Evolutionary conservation across 2,888 invertebrate genomes (phyloP), one percentile per base, ranked within the genome.

Genomic region (Frankliniella intonsa): DNA sequence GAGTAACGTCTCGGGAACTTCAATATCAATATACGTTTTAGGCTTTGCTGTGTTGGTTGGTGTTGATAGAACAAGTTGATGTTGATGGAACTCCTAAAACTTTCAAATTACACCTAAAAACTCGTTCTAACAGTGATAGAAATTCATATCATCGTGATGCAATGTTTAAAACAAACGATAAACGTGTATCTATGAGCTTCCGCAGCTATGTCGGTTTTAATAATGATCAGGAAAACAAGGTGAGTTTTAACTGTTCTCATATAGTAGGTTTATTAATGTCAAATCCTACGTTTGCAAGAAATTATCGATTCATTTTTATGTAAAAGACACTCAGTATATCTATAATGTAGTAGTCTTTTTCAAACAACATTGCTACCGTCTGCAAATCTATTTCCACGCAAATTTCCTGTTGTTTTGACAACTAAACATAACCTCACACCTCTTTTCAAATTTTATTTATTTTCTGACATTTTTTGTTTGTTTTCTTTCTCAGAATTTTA

Each of bases 121-220:
- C n/a, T 38, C 5, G 38, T 38, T 38, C 38, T 38, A 38, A 38
- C 38, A 38, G 38, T 38, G 38, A 38, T 38, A 38, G 38, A 38
- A 38, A 38, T 38, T 38, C 38, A 38, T 38, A 38, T 5, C 38
- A 38, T 62, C 69, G 69, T 76, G 25, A 76, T 76, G 69, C 69
- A 11, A 76, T 76, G 69, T 76, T 76, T 76, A 76, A 76, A 22
- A 9, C 69, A 3, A n/a, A 25, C n/a, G 69, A 76, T 8, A 76
- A 76, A 22, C 69, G 69, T n/a, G 69, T 76, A 11, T 76, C 69
- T 5, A 76, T 76, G 69, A 76, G 69, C 69, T 76, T 76, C 22
- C 69, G 69, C 3, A 76, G 69, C 69, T 76, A 76, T 76, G 69
- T 76, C 22, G 69, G 69, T 1, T 76, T 76, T 8, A 76, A 76